Percentiles rank a stretch among this genome's conserved stretches.
Evolutionary conservation across 2,113 vertebrate genomes (phyloP).

Genomic region (Gobius niger): DNA sequence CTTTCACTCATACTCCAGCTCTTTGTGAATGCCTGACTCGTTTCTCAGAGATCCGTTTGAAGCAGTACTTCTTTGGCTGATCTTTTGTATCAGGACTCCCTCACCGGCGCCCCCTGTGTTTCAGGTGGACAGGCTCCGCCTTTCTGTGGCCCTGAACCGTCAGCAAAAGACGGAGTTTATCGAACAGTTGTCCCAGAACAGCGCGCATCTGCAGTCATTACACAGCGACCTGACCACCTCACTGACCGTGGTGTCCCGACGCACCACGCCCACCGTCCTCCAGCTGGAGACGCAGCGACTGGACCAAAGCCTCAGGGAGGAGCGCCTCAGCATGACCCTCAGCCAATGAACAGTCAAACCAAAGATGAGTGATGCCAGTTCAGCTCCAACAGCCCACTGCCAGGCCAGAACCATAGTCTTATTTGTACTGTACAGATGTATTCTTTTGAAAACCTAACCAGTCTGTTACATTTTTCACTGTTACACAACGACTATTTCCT

Average conservation of each 20-base stretch:
- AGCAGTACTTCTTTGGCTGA: no score
- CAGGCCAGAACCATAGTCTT: no score
- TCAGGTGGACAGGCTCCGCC: constrained; percentile 65
- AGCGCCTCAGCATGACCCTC: constrained; percentile 63
- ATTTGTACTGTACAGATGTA: no score
- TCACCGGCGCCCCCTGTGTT: background rate
- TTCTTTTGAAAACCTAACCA: no score
- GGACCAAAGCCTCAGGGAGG: constrained; percentile 71
- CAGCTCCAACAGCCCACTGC: background rate
- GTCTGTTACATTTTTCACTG: no score
- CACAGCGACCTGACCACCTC: constrained; percentile 69
- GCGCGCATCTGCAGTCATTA: constrained; percentile 60
- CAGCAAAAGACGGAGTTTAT: constrained; percentile 70
- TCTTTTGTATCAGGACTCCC: no score
- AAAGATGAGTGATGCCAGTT: background rate
- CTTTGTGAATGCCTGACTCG: no score
- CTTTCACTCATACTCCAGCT: no score
- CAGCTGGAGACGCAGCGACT: constrained; percentile 72
- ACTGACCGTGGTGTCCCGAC: constrained; percentile 57
- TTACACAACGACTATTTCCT: no score
- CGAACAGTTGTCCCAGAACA: constrained; percentile 66
- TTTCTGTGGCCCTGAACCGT: constrained; percentile 56
- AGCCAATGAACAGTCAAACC: constrained; percentile 40
- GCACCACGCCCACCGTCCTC: constrained; percentile 62
- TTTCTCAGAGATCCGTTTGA: no score